Evolutionary conservation across 2,888 invertebrate species (phyloP).

Genomic region (Clitarchus hookeri): DNA sequence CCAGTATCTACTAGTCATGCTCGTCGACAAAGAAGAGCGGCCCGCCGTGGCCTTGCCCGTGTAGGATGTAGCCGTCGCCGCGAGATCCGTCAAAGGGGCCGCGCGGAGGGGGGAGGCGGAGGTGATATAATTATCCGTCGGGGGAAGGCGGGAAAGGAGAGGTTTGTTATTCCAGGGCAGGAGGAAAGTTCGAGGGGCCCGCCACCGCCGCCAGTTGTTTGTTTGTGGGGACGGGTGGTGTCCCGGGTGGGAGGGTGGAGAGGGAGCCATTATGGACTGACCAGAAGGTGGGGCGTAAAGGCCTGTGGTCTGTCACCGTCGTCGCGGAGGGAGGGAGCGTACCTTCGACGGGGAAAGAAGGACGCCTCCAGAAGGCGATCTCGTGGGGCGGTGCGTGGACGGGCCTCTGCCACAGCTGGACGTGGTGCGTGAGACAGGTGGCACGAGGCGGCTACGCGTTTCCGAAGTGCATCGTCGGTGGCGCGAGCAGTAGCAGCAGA

Average conservation of each 20-base stretch:
- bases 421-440: background rate
- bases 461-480: too few species aligned
- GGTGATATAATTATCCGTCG: constrained; percentile 17
- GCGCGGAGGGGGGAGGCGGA: background rate
- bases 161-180: constrained; percentile 23
- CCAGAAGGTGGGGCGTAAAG: background rate
- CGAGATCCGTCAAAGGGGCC: background rate
- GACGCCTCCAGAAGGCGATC: constrained; percentile 55
- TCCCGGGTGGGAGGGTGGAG: background rate
- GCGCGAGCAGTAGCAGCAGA: background rate
- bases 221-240: background rate
- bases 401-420: constrained; percentile 49
- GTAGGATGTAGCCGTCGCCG: background rate
- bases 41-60: background rate
- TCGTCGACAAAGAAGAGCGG: background rate
- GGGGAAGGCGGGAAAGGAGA: background rate
- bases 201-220: constrained; percentile 1
- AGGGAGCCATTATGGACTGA: background rate
- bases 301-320: constrained; percentile 19
- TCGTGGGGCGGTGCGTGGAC: constrained; percentile 53
- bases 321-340: constrained; percentile 4
- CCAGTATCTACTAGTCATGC: background rate
- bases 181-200: background rate
- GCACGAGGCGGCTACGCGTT: too few species aligned
- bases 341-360: constrained; percentile 5